Conservation (phyloP, 1,140 invertebrate species). For the Eciton burchellii region DNA sequence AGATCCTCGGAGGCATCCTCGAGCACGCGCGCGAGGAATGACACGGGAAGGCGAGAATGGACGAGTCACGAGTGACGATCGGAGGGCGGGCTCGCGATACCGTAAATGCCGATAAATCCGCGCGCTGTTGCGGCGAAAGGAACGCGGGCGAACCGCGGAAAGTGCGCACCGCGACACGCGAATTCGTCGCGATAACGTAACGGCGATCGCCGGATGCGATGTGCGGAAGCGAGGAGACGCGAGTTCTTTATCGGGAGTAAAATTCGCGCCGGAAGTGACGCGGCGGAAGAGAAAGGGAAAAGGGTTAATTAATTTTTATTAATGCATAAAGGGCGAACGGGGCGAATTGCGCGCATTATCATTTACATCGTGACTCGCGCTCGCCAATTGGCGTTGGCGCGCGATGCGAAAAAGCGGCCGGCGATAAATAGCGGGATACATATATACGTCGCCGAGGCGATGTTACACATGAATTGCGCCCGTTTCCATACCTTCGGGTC, state of each 20-base stretch:
- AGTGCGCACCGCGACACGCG: neutral
- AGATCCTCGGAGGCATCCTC: slow-evolving; percentile 57
- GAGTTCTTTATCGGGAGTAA: neutral
- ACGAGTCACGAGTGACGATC: slow-evolving; percentile 50
- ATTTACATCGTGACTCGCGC: slow-evolving; percentile 21
- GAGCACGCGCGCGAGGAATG: slow-evolving; percentile 24
- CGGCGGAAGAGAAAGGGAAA: neutral
- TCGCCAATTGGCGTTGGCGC: slow-evolving; percentile 24
- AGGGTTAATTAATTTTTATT: slow-evolving; percentile 28
- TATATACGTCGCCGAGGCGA: neutral
- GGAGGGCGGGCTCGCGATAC: neutral
- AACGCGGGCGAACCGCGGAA: neutral
- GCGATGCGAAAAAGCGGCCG: slow-evolving; percentile 25
- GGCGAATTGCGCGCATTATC: slow-evolving; percentile 18
- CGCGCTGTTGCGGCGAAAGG: neutral
- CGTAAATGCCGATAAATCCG: slow-evolving; percentile 54
- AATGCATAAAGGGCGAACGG: neutral
- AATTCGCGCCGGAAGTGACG: neutral
- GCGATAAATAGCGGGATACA: slow-evolving; percentile 44
- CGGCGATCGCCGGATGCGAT: neutral
- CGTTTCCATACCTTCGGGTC: slow-evolving; percentile 14
- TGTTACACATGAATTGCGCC: slow-evolving; percentile 37
- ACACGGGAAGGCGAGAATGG: slow-evolving; percentile 17
- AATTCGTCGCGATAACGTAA: neutral
- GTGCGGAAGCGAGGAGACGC: neutral